phyloP scores from a whole-genome alignment of 2,113 vertebrate species.

The Corydoras maculifer region DNA sequence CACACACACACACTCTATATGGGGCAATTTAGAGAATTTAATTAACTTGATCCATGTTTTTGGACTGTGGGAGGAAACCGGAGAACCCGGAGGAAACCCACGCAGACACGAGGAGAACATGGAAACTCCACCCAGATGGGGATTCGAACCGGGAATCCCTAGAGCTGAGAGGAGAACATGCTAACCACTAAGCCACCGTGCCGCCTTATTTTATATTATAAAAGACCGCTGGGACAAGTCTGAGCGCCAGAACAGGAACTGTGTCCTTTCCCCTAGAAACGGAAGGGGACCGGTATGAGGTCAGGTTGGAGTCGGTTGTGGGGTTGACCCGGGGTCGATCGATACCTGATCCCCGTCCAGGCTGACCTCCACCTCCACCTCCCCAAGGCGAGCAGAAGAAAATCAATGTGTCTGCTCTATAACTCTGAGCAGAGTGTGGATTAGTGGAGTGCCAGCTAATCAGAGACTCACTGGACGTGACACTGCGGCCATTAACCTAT shows the following conservation, averaged over 20 bases:
- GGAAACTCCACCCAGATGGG: no score
- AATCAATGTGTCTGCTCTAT: conserved; percentile 69
- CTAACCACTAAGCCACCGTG: no score
- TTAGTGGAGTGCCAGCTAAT: conserved; percentile 75
- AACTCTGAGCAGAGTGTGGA: conserved; percentile 63
- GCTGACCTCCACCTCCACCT: conserved; percentile 45
- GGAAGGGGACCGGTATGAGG: background rate
- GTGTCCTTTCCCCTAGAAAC: conserved; percentile 11
- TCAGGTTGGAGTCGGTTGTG: conserved; percentile 38
- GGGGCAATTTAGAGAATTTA: no score
- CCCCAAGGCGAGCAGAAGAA: conserved; percentile 51
- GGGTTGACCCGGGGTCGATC: conserved; percentile 70
- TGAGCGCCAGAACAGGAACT: background rate
- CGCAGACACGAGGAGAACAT: no score
- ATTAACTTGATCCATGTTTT: no score
- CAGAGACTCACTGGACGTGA: conserved; percentile 70
- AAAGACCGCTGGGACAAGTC: no score
- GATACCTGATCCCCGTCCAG: conserved; percentile 58
- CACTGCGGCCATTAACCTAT: conserved; percentile 73
- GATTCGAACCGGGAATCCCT: no score
- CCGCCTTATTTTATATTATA: no score
- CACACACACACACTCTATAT: no score
- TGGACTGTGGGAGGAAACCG: no score
- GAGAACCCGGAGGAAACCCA: no score
- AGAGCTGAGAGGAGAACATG: no score